Evolutionary conservation across 2,113 vertebrate species (phyloP).

Genomic region (Tichodroma muraria): DNA sequence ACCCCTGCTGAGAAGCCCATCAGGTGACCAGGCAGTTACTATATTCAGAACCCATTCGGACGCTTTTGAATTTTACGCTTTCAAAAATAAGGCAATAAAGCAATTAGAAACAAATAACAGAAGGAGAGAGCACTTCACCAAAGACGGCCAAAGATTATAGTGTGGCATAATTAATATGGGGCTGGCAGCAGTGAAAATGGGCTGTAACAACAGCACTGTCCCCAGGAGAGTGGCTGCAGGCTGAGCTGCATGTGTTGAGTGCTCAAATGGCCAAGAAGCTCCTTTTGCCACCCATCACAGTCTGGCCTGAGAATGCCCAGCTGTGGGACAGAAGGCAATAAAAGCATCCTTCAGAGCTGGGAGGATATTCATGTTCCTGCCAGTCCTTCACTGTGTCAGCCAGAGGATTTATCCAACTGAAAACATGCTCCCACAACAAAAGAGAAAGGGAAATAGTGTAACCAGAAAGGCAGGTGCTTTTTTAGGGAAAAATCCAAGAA

Average conservation of each 20-base stretch:
- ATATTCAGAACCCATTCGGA: background rate
- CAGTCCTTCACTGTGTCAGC: background rate
- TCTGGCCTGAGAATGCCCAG: background rate
- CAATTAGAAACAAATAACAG: background rate
- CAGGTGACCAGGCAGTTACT: background rate
- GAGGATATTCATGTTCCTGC: background rate
- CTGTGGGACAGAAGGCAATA: background rate
- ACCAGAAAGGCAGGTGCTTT: background rate
- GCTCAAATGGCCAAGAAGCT: background rate
- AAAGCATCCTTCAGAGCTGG: background rate
- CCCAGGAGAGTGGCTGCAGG: background rate
- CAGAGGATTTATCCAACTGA: background rate
- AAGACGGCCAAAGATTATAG: background rate
- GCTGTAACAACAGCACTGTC: background rate
- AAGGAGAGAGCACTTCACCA: background rate
- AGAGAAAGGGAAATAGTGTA: background rate
- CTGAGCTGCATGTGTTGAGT: background rate
- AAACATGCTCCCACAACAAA: background rate
- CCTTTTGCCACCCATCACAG: background rate
- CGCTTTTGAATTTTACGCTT: background rate
- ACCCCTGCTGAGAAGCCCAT: background rate
- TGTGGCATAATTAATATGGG: background rate
- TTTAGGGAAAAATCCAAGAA: background rate
- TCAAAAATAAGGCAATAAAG: constrained; percentile 7
- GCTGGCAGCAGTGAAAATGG: background rate